These are phyloP conservation scores for Cosmia trapezina DNA, from an alignment of 2,888 invertebrate genomes.

Conservation along the genomic window DNA sequence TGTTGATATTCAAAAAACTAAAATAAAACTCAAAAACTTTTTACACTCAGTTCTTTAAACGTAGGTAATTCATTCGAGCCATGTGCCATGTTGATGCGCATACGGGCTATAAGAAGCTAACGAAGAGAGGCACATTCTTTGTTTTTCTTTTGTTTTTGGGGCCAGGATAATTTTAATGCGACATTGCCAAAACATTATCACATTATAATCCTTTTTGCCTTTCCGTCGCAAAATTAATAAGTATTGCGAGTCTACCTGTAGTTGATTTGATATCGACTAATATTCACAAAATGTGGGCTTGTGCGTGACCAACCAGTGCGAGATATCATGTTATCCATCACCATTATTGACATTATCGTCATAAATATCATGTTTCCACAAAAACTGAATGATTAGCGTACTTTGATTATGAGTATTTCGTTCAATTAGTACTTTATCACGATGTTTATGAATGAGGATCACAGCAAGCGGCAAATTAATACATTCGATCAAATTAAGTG, in stretches of 20 bases:
- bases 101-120: too few relatives aligned
- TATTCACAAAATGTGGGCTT: conserved; percentile 18
- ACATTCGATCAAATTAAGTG: background rate
- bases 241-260: conserved; percentile 2
- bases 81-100: too few relatives aligned
- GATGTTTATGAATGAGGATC: conserved; percentile 18
- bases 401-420: conserved; percentile 15
- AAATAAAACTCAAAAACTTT: too few relatives aligned
- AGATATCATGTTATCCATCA: conserved; percentile 53
- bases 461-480: conserved; percentile 1
- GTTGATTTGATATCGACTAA: conserved; percentile 14
- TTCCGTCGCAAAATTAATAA: conserved; percentile 10
- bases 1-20: too few relatives aligned
- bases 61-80: too few relatives aligned
- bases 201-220: conserved; percentile 29
- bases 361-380: conserved; percentile 23
- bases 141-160: background rate
- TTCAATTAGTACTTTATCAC: conserved; percentile 14
- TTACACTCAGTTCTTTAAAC: too few relatives aligned
- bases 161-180: background rate
- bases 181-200: conserved; percentile 21
- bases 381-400: conserved; percentile 5
- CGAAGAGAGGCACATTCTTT: background rate
- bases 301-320: conserved; percentile 50
- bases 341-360: conserved; percentile 40